A percentile compares a stretch with the other conserved stretches of the same genome.
Conservation (phyloP, 2,113 vertebrate species). For the Peromyscus polionotus region DNA sequence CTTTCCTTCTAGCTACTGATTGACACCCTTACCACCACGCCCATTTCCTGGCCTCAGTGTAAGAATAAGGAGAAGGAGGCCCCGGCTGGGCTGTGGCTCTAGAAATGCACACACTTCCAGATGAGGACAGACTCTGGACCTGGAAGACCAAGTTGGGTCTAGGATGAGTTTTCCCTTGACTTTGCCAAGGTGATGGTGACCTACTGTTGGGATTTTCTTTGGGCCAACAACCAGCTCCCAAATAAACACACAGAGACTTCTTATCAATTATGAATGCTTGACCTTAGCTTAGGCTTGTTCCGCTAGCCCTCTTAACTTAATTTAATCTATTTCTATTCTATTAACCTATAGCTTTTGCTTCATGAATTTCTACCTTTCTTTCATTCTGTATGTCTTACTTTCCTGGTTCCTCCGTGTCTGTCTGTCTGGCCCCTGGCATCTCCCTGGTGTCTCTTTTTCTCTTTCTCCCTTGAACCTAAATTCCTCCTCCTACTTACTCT, state of each 20-base stretch:
- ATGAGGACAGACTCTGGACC: not conserved
- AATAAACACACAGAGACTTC: not conserved
- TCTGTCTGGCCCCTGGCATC: too few relatives aligned
- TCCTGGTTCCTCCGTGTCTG: not conserved
- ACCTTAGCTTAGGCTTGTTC: not conserved
- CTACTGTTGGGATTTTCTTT: not conserved
- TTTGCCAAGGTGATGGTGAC: slow-evolving; percentile 19
- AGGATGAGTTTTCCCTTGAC: not conserved
- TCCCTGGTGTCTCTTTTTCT: not conserved
- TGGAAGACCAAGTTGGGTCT: not conserved
- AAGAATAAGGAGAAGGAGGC: not conserved
- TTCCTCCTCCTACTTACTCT: not conserved
- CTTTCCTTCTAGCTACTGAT: not conserved
- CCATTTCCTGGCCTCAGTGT: not conserved
- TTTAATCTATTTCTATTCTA: not conserved
- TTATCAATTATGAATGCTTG: not conserved
- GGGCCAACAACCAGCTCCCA: not conserved
- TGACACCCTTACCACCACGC: not conserved
- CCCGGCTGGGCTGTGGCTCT: not conserved
- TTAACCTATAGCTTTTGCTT: not conserved
- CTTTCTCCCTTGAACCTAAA: not conserved
- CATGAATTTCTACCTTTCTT: not conserved
- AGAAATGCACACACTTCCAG: not conserved
- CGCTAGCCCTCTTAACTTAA: not conserved
- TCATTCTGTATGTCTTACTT: not conserved